Base-by-base conservation (phyloP, 2,888 invertebrate species). In the Hoplodrina ambigua region DNA sequence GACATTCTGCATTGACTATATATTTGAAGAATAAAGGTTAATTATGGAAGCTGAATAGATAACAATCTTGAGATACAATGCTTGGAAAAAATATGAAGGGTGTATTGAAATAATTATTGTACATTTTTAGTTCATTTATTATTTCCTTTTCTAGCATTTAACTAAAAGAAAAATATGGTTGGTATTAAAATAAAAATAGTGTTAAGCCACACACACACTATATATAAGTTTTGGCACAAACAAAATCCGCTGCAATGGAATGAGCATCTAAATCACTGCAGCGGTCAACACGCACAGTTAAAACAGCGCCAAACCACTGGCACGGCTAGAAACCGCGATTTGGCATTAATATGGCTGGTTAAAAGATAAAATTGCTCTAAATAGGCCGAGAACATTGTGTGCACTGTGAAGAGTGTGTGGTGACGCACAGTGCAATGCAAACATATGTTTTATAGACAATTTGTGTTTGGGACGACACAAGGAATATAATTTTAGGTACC, bases 301-400 rank as follows among this genome's bases (percentile, higher is more conserved):
- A 71, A 72, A 64, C 62, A 49, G 81, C 62, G 78, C 78, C 78
- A 78, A 81, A 81, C 78, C 78, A 52, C 72, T 49, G 72, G 33
- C 41, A 37, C 57, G n/a, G 54, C 25, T 66, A 78, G 78, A 53
- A 66, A 67, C 78, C 81, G 13, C 78, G 37, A 67, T 81, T 78
- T 78, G 81, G 66, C 78, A 78, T 81, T 65, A 60, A 60, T 78
- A 67, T 72, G 20, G 63, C 56, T 62, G 59, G 53, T 65, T 63
- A 49, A 64, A 72, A 55, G 33, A 78, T 78, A 78, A 61, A 81
- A 72, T 61, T 25, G 64, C 52, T 49, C 61, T 57, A 66, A 67
- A 79, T 67, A 37, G 37, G 53, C 53, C 60, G 44, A 50, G 53
- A 56, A 17, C 25, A 46, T 15, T 73, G 8, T 46, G 46, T 20